Base-by-base conservation (phyloP, 2,113 vertebrate species). In the Pterocles burchelli region DNA sequence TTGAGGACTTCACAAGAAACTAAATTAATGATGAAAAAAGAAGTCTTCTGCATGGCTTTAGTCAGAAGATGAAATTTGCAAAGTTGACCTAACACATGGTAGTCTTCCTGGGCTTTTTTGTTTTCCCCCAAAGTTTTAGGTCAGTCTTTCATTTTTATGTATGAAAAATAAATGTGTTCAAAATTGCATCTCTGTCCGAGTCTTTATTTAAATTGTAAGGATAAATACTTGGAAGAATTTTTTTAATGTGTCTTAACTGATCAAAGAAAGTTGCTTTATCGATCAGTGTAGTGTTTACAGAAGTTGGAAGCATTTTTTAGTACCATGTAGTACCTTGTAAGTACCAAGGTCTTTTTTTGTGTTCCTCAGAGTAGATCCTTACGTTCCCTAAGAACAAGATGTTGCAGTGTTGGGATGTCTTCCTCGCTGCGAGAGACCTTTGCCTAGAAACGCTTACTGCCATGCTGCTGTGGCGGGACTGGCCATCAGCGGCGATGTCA, bases 121-220 rank as follows among this genome's bases (percentile, higher is more conserved):
- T 85, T 87, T 63, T 58, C 75, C 82, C 54, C 93, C 25, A 62
- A 0, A 89, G n/a, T 94, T 97, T 94, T 87, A 96, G 89, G 38
- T 93, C 83, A 96, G 85, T 91, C 87, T 94, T 95, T 74, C 62
- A 16, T 81, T 94, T 95, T 96, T 93, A 95, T 96, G 89, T 97
- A 97, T 54, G n/a, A 97, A 96, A 97, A 98, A 96, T 98, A 98
- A 98, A 98, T 88, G n/a, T 95, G 84, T 97, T 96, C 92, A 88
- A 97, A 96, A 95, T 93, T 86, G 78, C 61, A 88, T 81, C 61
- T 90, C 96, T 98, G 84, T 97, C 96, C 91, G 89, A 95, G 97
- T 98, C 97, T 95, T 97, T 97, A 89, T 98, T 98, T 95, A 48
- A 91, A 59, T 57, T 93, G 65, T 29, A 95, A 95, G 59, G 59